Percentiles rank a stretch among this genome's conserved stretches.
phyloP scores from a whole-genome alignment of 2,888 invertebrate genomes.

The Ephialtes manifestator region DNA sequence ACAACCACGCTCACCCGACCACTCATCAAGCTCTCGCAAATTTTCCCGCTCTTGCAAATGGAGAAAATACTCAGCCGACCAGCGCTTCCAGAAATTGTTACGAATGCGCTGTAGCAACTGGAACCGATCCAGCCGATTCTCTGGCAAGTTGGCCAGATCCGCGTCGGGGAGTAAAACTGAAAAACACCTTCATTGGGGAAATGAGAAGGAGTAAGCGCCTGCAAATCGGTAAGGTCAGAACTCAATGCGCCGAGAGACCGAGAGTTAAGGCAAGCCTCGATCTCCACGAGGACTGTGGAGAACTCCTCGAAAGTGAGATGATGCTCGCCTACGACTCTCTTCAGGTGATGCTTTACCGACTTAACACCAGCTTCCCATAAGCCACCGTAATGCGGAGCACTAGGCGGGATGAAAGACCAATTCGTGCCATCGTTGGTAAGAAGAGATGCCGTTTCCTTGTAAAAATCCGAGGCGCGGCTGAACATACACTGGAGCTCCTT shows the following conservation, averaged over 20 bases:
- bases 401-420: slow-evolving; percentile 77
- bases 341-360: no score
- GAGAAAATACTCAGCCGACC: neutral
- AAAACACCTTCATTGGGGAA: slow-evolving; percentile 27
- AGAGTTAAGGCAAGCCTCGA: slow-evolving; percentile 38
- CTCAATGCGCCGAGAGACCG: slow-evolving; percentile 18
- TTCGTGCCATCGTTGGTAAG: slow-evolving; percentile 15
- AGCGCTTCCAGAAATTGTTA: slow-evolving; percentile 43
- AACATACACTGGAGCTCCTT: neutral
- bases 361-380: slow-evolving; percentile 77
- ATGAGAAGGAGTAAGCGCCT: slow-evolving; percentile 32
- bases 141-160: slow-evolving; percentile 26
- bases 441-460: no score
- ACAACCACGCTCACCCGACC: no score
- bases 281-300: neutral
- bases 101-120: slow-evolving; percentile 55
- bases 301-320: slow-evolving; percentile 42
- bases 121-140: slow-evolving; percentile 46
- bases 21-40: no score
- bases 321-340: neutral
- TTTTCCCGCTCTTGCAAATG: neutral
- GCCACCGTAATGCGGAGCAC: slow-evolving; percentile 71
- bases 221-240: slow-evolving; percentile 16
- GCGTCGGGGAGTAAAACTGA: slow-evolving; percentile 41
- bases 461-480: neutral